These are phyloP conservation scores for Poeciliopsis gracilis DNA, from an alignment of 2,797 vertebrate genomes.

Conservation along the genomic window DNA sequence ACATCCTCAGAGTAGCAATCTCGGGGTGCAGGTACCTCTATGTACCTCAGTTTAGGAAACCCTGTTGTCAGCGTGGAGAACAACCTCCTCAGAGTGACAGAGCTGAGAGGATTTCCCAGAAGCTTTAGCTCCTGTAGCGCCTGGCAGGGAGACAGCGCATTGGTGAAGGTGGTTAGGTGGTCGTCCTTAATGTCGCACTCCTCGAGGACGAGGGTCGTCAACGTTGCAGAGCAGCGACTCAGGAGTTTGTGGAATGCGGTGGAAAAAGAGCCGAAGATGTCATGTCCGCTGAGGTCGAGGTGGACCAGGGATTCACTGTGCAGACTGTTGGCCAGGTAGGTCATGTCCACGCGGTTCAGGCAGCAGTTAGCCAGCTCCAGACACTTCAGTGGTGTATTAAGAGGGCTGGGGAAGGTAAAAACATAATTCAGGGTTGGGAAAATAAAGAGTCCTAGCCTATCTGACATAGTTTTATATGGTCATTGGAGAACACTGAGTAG, in stretches of 20 bases:
- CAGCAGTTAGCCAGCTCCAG: constrained; percentile 91
- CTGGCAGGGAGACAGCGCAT: constrained; percentile 81
- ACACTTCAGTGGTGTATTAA: constrained; percentile 86
- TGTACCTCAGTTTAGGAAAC: constrained; percentile 82
- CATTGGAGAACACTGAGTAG: no score
- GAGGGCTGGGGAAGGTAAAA: constrained; percentile 78
- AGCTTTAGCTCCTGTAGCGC: constrained; percentile 87
- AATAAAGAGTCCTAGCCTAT: no score
- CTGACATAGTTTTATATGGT: neutral
- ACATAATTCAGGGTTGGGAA: neutral
- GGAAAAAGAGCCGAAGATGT: constrained; percentile 81
- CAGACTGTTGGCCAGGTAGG: constrained; percentile 89
- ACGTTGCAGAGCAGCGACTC: constrained; percentile 79
- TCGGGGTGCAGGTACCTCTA: constrained; percentile 91
- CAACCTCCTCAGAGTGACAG: constrained; percentile 79
- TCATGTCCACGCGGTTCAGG: constrained; percentile 89
- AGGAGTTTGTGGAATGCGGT: constrained; percentile 88
- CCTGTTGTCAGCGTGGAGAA: constrained; percentile 79
- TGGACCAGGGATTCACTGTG: constrained; percentile 86
- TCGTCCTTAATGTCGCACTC: constrained; percentile 89
- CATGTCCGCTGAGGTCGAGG: constrained; percentile 93
- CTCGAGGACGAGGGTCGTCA: constrained; percentile 86
- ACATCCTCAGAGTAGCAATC: constrained; percentile 89
- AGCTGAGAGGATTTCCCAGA: constrained; percentile 91
- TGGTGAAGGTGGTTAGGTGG: constrained; percentile 79